A percentile compares a stretch with the other conserved stretches of the same genome.
Conservation (phyloP, 2,888 invertebrate species). For the Mythimna ferrago region DNA sequence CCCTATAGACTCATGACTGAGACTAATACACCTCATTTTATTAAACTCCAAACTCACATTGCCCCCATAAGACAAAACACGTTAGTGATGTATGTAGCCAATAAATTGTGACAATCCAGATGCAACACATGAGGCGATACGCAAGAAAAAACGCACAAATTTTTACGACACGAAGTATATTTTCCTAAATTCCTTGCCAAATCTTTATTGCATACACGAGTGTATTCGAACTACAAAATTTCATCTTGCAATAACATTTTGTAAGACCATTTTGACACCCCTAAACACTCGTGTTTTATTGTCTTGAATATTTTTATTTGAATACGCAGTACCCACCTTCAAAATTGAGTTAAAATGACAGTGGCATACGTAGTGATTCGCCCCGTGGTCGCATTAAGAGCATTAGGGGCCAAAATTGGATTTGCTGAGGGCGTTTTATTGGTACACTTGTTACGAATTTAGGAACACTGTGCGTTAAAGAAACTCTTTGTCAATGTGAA, state of each 20-base stretch:
- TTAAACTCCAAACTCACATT: conserved; percentile 21
- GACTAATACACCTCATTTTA: conserved; percentile 41
- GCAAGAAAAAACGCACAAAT: conserved; percentile 60
- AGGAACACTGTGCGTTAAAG: conserved; percentile 80
- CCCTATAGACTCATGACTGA: background rate
- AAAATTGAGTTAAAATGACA: conserved; percentile 91
- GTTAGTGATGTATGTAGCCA: conserved; percentile 54
- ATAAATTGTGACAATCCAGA: conserved; percentile 57
- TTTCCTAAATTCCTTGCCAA: conserved; percentile 76
- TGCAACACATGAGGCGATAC: conserved; percentile 59
- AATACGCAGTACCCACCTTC: conserved; percentile 77
- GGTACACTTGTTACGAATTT: conserved; percentile 90
- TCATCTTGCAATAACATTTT: conserved; percentile 77
- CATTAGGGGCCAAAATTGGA: conserved; percentile 90
- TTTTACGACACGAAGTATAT: conserved; percentile 69
- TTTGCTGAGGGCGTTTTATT: conserved; percentile 88
- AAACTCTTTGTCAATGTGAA: conserved; percentile 74
- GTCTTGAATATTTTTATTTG: conserved; percentile 87
- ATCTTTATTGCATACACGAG: conserved; percentile 85
- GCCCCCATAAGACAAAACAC: conserved; percentile 29
- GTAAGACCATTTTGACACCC: conserved; percentile 84
- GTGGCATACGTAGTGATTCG: conserved; percentile 90
- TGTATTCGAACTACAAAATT: conserved; percentile 81
- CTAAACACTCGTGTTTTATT: conserved; percentile 86
- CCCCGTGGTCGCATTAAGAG: conserved; percentile 89